Percentiles rank a stretch among this genome's conserved stretches.
Conservation (phyloP, 2,113 vertebrate genomes). For the Chloroceryle aenea region DNA sequence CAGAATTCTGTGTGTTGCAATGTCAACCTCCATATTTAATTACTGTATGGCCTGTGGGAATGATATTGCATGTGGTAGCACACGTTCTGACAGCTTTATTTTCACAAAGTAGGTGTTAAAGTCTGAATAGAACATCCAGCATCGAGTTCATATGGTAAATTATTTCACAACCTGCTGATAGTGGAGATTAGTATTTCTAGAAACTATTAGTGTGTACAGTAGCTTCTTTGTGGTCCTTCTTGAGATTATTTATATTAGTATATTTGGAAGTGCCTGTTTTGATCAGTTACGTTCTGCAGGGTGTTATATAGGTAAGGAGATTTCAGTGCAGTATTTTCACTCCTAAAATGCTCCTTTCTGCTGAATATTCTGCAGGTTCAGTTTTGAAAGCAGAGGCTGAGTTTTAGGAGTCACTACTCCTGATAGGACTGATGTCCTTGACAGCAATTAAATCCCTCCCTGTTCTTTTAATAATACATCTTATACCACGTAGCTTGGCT, state of each 20-base stretch:
- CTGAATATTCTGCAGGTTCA: background rate
- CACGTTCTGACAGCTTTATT: slow-evolving; percentile 20
- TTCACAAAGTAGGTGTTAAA: background rate
- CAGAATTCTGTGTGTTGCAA: background rate
- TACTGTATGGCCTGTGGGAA: background rate
- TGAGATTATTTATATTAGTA: background rate
- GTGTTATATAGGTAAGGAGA: background rate
- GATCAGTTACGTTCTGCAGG: background rate
- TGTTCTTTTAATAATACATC: background rate
- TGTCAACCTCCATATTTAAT: background rate
- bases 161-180: background rate
- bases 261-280: background rate
- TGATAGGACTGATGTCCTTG: background rate
- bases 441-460: background rate
- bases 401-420: background rate
- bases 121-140: background rate
- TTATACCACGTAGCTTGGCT: background rate
- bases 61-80: background rate
- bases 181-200: background rate
- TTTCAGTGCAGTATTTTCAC: background rate
- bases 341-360: background rate
- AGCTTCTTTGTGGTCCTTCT: background rate
- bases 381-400: background rate
- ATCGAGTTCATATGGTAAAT: background rate
- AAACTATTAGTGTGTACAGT: background rate